phyloP scores from a whole-genome alignment of 1,140 invertebrate genomes.

The Brachionus asplanchnoidis region DNA sequence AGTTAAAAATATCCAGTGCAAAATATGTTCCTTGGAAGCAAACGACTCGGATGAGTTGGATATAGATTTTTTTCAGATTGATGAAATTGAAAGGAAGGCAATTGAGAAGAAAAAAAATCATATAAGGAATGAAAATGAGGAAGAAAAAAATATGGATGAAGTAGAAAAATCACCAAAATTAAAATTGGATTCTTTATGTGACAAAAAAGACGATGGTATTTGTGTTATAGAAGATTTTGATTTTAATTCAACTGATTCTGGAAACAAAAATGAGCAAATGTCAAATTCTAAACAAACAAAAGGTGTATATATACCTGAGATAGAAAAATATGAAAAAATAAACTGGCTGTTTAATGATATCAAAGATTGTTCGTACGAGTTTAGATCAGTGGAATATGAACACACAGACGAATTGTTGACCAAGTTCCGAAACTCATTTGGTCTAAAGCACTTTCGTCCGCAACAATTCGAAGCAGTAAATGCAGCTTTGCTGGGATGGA shows the following conservation, averaged over 20 bases:
- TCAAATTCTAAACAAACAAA: not conserved
- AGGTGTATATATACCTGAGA: not conserved
- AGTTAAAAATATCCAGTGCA: not conserved
- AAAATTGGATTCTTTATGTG: not conserved
- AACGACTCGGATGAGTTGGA: not conserved
- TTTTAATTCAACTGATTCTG: not conserved
- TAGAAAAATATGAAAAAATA: conserved; percentile 17
- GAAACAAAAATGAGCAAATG: not conserved
- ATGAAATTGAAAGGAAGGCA: conserved; percentile 82
- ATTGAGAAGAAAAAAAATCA: conserved; percentile 87
- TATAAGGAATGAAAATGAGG: not conserved
- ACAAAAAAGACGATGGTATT: not conserved
- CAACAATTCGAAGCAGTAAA: conserved; percentile 92
- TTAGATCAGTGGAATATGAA: not conserved
- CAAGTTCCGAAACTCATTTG: conserved; percentile 65
- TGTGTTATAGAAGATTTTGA: not conserved
- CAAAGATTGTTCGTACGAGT: not conserved
- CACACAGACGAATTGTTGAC: conserved; percentile 21
- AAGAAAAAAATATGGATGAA: not conserved
- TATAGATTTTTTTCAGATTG: conserved; percentile 68
- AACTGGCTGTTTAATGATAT: conserved; percentile 35
- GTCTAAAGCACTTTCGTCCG: conserved; percentile 75
- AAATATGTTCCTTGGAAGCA: not conserved
- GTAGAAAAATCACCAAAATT: not conserved
- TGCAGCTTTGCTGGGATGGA: conserved; percentile 75